Evolutionary conservation across 2,113 vertebrate genomes (phyloP).

Genomic region (Pimephales promelas): DNA sequence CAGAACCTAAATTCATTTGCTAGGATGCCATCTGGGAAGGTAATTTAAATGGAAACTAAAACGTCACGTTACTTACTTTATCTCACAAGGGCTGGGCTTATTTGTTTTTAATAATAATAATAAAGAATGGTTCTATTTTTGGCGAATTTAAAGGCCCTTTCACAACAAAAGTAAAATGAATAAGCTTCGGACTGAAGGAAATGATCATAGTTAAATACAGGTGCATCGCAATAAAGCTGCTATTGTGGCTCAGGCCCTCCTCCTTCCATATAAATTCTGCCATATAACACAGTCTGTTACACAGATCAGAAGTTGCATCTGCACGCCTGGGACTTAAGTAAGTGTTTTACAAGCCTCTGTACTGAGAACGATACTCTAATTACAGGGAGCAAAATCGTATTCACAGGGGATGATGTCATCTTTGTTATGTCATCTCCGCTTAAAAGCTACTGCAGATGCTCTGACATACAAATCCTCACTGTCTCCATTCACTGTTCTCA

Average conservation of each 20-base stretch:
- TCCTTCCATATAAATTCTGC: slow-evolving; percentile 15
- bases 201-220: slow-evolving; percentile 19
- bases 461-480: neutral
- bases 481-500: neutral
- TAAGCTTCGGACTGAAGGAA: too few relatives aligned
- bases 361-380: slow-evolving; percentile 39
- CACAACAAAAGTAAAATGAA: too few relatives aligned
- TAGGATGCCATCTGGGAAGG: too few relatives aligned
- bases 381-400: slow-evolving; percentile 42
- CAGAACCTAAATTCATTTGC: too few relatives aligned
- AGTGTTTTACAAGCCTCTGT: slow-evolving; percentile 42
- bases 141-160: too few relatives aligned
- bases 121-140: too few relatives aligned
- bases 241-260: neutral
- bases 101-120: too few relatives aligned
- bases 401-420: slow-evolving; percentile 48
- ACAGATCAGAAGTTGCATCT: slow-evolving; percentile 42
- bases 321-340: slow-evolving; percentile 26
- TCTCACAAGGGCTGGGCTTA: too few relatives aligned
- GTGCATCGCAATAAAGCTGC: slow-evolving; percentile 30
- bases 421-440: slow-evolving; percentile 2
- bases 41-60: too few relatives aligned
- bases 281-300: slow-evolving; percentile 22
- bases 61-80: too few relatives aligned
- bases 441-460: slow-evolving; percentile 25